phyloP scores from a whole-genome alignment of 2,888 invertebrate species.

The Hedya salicella region DNA sequence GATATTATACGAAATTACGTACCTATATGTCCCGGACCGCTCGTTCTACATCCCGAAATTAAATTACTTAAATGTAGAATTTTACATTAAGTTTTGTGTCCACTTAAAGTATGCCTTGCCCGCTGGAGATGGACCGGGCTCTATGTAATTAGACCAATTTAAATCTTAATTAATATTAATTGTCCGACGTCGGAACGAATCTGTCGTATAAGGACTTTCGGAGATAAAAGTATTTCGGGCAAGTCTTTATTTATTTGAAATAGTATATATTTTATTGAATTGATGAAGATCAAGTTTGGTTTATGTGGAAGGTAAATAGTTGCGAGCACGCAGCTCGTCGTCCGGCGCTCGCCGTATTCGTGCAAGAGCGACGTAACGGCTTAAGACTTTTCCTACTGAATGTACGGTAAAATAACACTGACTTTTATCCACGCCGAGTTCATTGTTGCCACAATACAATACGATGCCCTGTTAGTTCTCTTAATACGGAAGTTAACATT shows the following conservation, averaged over 20 bases:
- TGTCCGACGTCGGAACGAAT: constrained; percentile 83
- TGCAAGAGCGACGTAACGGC: not conserved
- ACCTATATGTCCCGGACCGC: constrained; percentile 2
- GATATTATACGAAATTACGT: not conserved
- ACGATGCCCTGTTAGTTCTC: constrained; percentile 73
- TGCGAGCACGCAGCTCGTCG: too few species aligned
- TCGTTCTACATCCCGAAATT: constrained; percentile 29
- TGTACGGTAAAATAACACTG: constrained; percentile 76
- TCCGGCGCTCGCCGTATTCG: not conserved
- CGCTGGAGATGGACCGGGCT: constrained; percentile 75
- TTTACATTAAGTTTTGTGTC: constrained; percentile 49
- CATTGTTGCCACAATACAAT: constrained; percentile 76
- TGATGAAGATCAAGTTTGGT: too few species aligned
- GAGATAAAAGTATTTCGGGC: constrained; percentile 58
- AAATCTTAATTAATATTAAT: constrained; percentile 86
- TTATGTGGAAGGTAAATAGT: too few species aligned
- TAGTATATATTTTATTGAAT: not conserved
- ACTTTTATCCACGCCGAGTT: constrained; percentile 68
- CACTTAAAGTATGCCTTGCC: constrained; percentile 67
- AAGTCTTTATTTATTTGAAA: constrained; percentile 8
- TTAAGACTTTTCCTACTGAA: constrained; percentile 61
- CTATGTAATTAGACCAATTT: constrained; percentile 85
- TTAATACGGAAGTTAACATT: constrained; percentile 83
- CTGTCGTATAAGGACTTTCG: constrained; percentile 77
- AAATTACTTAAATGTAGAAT: constrained; percentile 40